These are phyloP conservation scores for Idaea straminata DNA, from an alignment of 2,888 invertebrate species.

Conservation along the genomic window DNA sequence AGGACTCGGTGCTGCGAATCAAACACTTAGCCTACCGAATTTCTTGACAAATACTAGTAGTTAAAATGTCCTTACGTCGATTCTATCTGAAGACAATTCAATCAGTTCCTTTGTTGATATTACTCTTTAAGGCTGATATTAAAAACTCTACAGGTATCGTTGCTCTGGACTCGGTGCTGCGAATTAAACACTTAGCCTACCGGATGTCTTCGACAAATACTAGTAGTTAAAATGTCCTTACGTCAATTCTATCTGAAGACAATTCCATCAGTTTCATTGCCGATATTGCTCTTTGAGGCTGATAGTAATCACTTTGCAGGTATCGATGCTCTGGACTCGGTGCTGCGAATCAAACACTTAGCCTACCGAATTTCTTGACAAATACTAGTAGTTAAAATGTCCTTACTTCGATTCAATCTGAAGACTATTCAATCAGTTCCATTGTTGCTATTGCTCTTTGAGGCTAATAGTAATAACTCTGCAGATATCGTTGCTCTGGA, in stretches of 20 bases:
- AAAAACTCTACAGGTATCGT: not conserved
- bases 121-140: not conserved
- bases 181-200: not conserved
- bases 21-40: not conserved
- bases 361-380: not conserved
- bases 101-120: not conserved
- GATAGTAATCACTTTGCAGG: not conserved
- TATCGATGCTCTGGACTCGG: not conserved
- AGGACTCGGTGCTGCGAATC: not conserved
- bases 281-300: not conserved
- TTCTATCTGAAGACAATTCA: not conserved
- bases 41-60: not conserved
- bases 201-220: not conserved
- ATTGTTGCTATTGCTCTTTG: not conserved
- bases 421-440: not conserved
- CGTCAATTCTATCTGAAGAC: too few relatives aligned
- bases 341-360: not conserved
- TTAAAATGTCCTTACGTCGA: not conserved
- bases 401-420: not conserved
- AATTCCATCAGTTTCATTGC: not conserved
- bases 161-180: not conserved
- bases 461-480: too few relatives aligned
- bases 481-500: too few relatives aligned
- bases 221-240: not conserved
- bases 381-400: not conserved